Base-by-base conservation (phyloP, 37 sponge, comb jelly and placozoan species). In the Lycopodina hypogea region DNA sequence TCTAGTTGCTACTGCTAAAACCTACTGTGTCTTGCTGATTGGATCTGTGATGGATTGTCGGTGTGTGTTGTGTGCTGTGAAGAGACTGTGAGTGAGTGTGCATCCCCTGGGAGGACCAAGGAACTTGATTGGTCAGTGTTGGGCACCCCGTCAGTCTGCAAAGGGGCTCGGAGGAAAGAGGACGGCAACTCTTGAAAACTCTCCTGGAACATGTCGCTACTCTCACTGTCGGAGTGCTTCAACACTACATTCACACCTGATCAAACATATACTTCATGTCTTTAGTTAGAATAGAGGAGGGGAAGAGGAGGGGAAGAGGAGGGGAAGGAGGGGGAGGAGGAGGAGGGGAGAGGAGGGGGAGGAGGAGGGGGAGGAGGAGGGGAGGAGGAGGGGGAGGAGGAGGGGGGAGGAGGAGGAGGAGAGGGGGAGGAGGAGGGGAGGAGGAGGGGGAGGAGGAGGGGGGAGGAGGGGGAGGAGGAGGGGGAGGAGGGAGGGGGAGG, bases 151-250 rank as follows among this genome's bases (percentile, higher is more conserved):
- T 15, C 53, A 52, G 15, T 52, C 15, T 23, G 61, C 8, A 22
- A 22, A 60, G 61, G 61, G 61, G 19, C 24, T 24, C 30, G 17
- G 26, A 23, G n/a, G 18, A 38, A 7, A 19, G 39, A 35, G 15
- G 68, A 8, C 42, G 69, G 70, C 2, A 80, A 56, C 0, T 81
- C 72, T 71, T 71, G 81, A 26, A 81, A 81, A 50, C 71, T 69
- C 21, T 81, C 81, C 23, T 71, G 61, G 41, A 59, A 81, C 3
- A 71, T 72, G 1, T 59, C 68, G 19, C 35, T 53, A 14, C 4
- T 41, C 38, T 55, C 62, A 39, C 61, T 71, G 48, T 38, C 62
- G 36, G 39, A 17, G 29, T 28, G 19, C 23, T n/a, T n/a, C n/a
- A n/a, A n/a, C n/a, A n/a, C n/a, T n/a, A n/a, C n/a, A n/a, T n/a